Evolutionary conservation across 2,888 invertebrate genomes (phyloP), one percentile per base, ranked within the genome.

Genomic region (Perdita meconis): DNA sequence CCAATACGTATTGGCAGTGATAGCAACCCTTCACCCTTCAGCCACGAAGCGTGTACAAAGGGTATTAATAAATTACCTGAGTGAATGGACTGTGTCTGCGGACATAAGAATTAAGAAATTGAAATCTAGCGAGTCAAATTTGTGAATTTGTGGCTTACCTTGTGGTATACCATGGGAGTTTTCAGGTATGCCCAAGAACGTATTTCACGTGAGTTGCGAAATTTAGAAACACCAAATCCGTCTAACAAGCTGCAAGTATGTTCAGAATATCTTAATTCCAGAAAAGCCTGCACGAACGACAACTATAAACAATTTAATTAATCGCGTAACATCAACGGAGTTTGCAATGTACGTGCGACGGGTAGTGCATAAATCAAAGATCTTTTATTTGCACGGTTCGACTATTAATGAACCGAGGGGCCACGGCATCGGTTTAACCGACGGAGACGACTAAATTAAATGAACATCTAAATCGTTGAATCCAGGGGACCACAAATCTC

Each of bases 391-490:
- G 68, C 26, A 50, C 44, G 79, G 61, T 60, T 70, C 70, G 73
- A 75, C 67, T 64, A 75, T 82, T 82, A 82, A 82, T 82, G 82
- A 82, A 73, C 71, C 75, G 67, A 70, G 53, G 73, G 57, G 64
- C 68, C 61, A 75, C 65, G 68, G 68, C 65, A 40, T 34, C 40
- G 30, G 53, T 60, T 50, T 55, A 57, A 4, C 38, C 70, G 65
- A 53, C 71, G 61, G 53, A 73, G 81, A 87, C 86, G 86, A 87
- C 88, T 88, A 88, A 90, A 90, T 90, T 89, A 89, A 87, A 86
- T 76, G 87, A 87, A 89, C 89, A 90, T 90, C 88, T 87, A 88
- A 90, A 89, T 90, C 88, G 88, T 82, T 80, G 82, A 76, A 80
- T 67, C 38, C 80, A 60, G 64, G 50, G 76, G 72, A 77, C 82